Evolutionary conservation across 2,113 vertebrate species (phyloP).

Genomic region (Lichenostomus cassidix): DNA sequence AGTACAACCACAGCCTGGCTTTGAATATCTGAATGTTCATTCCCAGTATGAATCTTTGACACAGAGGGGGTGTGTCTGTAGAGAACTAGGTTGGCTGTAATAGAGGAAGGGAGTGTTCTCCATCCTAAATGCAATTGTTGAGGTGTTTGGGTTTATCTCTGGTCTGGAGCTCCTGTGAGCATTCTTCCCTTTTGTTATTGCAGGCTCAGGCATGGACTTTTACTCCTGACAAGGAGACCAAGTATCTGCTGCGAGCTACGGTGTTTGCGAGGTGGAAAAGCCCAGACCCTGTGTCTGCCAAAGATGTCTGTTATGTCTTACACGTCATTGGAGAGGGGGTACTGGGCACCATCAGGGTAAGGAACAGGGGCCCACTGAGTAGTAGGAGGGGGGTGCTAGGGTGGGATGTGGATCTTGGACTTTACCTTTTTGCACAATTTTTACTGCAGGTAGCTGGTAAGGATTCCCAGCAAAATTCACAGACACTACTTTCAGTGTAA

Average conservation of each 20-base stretch:
- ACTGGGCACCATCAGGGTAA: slow-evolving; percentile 74
- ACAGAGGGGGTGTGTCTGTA: not conserved
- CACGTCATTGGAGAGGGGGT: slow-evolving; percentile 78
- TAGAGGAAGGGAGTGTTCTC: not conserved
- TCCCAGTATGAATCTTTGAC: not conserved
- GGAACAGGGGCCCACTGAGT: not conserved
- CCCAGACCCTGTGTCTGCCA: not conserved
- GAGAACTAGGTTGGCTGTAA: not conserved
- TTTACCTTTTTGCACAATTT: not conserved
- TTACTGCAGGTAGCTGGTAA: not conserved
- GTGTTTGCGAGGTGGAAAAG: slow-evolving; percentile 76
- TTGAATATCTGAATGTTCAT: not conserved
- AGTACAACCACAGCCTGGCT: not conserved
- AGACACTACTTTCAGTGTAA: not conserved
- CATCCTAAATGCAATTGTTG: not conserved
- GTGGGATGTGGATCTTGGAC: not conserved
- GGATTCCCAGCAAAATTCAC: not conserved
- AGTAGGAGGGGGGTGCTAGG: not conserved
- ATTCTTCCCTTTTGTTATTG: not conserved
- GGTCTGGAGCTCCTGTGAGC: not conserved
- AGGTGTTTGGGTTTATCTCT: not conserved
- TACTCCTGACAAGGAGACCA: slow-evolving; percentile 77
- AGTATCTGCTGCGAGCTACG: slow-evolving; percentile 75
- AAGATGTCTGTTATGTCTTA: slow-evolving; percentile 69
- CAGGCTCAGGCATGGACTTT: slow-evolving; percentile 89